Percentiles rank a stretch among this genome's conserved stretches.
Evolutionary conservation across 2,888 invertebrate species (phyloP).

Genomic region (Melitaea athalia): DNA sequence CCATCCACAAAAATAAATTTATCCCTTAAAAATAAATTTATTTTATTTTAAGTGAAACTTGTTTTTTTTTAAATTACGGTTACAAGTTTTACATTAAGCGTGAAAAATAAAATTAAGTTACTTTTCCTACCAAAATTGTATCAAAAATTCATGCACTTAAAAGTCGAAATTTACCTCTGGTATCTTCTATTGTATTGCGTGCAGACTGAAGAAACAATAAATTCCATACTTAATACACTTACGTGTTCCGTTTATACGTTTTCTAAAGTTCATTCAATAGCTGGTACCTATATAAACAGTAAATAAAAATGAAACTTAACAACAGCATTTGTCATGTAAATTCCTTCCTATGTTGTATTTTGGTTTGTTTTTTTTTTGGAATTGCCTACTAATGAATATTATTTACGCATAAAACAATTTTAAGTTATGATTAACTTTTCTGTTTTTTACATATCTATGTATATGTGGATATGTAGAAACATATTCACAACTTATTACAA

Average conservation of each 20-base stretch:
- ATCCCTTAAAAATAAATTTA: no score
- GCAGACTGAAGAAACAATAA: constrained; percentile 37
- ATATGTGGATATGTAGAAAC: neutral
- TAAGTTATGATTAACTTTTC: neutral
- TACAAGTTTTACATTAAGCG: no score
- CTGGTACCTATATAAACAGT: constrained; percentile 32
- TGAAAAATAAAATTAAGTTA: constrained; percentile 1
- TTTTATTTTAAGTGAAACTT: no score
- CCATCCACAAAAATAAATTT: no score
- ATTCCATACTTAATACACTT: constrained; percentile 42
- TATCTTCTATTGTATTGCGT: constrained; percentile 37
- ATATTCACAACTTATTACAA: no score
- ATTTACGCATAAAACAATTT: neutral
- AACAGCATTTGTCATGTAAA: neutral
- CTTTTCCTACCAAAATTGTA: constrained; percentile 17
- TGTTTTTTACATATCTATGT: neutral
- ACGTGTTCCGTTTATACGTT: constrained; percentile 38
- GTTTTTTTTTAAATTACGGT: no score
- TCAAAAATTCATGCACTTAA: constrained; percentile 43
- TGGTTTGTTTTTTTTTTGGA: neutral
- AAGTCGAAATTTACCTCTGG: constrained; percentile 35
- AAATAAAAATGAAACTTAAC: constrained; percentile 23
- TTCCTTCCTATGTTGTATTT: neutral
- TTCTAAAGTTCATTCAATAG: constrained; percentile 30
- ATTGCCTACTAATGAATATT: neutral